These are phyloP conservation scores for Todus mexicanus DNA, from an alignment of 2,797 vertebrate genomes.

Conservation along the genomic window DNA sequence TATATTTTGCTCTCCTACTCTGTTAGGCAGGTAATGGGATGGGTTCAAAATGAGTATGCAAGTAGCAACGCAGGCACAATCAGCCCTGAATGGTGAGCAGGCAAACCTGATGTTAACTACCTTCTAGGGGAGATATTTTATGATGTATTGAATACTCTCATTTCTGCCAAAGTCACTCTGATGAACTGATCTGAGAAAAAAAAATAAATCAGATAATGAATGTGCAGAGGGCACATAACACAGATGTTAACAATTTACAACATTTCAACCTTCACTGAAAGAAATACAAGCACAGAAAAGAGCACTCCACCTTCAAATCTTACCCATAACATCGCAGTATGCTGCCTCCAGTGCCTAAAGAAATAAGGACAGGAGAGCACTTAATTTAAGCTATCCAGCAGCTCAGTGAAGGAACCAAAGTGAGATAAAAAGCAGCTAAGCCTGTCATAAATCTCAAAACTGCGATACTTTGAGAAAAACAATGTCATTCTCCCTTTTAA, in stretches of 20 bases:
- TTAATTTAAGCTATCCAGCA: neutral
- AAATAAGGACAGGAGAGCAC: neutral
- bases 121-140: conserved; percentile 22
- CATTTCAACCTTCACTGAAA: neutral
- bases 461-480: neutral
- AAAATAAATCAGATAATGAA: neutral
- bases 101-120: neutral
- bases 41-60: neutral
- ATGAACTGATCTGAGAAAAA: neutral
- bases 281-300: neutral
- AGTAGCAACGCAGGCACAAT: neutral
- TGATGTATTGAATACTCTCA: neutral
- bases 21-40: neutral
- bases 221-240: neutral
- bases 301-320: neutral
- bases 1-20: neutral
- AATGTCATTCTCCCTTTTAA: neutral
- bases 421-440: neutral
- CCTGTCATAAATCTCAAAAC: neutral
- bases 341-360: neutral
- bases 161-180: conserved; percentile 6
- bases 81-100: neutral
- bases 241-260: conserved; percentile 32
- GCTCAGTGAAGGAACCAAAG: neutral
- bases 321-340: neutral